These are phyloP conservation scores for Xanthorhoe spadicearia DNA, from an alignment of 2,888 invertebrate genomes.

Conservation along the genomic window DNA sequence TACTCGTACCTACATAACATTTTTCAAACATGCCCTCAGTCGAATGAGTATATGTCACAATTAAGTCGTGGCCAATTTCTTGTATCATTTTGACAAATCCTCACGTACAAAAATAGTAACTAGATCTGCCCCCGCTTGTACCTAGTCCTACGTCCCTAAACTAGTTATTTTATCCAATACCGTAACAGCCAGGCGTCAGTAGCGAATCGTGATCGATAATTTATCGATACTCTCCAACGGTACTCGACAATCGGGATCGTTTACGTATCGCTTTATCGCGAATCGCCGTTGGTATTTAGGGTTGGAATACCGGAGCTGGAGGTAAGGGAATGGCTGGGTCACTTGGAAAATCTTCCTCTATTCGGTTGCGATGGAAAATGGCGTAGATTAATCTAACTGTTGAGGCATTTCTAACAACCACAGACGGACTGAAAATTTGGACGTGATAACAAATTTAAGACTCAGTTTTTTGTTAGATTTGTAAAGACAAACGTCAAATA, in stretches of 20 bases:
- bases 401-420: too few relatives aligned
- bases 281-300: constrained; percentile 79
- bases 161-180: constrained; percentile 59
- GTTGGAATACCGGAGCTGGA: constrained; percentile 46
- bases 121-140: neutral
- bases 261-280: constrained; percentile 77
- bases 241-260: constrained; percentile 76
- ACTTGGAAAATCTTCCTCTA: neutral
- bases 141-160: constrained; percentile 27
- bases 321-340: constrained; percentile 18
- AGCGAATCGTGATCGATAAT: constrained; percentile 83
- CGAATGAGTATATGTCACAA: neutral
- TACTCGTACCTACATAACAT: too few relatives aligned
- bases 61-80: neutral
- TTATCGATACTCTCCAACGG: constrained; percentile 77
- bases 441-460: too few relatives aligned
- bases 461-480: too few relatives aligned
- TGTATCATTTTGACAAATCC: neutral
- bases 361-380: too few relatives aligned
- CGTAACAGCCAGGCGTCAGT: constrained; percentile 71
- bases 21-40: too few relatives aligned
- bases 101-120: neutral
- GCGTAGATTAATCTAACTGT: too few relatives aligned
- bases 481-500: too few relatives aligned
- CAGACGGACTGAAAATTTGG: too few relatives aligned